These are phyloP conservation scores for Bombus impatiens DNA, from an alignment of 1,140 invertebrate species.

Conservation along the genomic window DNA sequence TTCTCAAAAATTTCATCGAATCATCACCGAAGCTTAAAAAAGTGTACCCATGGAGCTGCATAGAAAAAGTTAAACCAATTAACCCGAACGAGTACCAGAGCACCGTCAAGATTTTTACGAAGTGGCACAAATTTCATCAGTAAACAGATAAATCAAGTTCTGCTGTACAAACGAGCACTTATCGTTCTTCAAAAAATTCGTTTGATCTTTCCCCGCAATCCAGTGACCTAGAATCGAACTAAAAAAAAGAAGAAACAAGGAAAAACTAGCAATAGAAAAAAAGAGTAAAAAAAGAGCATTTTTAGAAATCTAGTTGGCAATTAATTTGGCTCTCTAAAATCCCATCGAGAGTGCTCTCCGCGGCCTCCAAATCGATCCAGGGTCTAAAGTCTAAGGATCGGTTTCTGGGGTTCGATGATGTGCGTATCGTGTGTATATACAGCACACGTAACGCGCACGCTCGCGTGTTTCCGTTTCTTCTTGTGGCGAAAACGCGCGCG, in stretches of 20 bases:
- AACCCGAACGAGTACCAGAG: not conserved
- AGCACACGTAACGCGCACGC: slow-evolving; percentile 22
- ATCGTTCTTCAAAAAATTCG: not conserved
- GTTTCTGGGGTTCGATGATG: slow-evolving; percentile 56
- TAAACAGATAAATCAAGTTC: not conserved
- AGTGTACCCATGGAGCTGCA: too few species aligned
- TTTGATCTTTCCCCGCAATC: not conserved
- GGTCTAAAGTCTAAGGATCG: slow-evolving; percentile 62
- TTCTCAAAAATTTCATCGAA: too few species aligned
- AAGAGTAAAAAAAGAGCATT: not conserved
- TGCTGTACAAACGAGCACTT: not conserved
- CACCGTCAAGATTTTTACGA: not conserved
- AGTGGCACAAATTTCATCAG: not conserved
- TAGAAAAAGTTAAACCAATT: not conserved
- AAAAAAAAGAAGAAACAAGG: not conserved
- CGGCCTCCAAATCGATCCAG: slow-evolving; percentile 53
- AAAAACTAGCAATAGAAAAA: not conserved
- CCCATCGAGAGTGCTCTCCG: slow-evolving; percentile 38
- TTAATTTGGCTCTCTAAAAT: not conserved
- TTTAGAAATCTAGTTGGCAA: not conserved
- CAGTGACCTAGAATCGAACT: not conserved
- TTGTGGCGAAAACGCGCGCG: slow-evolving; percentile 6
- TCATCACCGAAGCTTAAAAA: too few species aligned
- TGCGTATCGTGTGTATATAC: slow-evolving; percentile 58
- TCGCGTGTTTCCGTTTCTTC: not conserved